A percentile compares a stretch with the other conserved stretches of the same genome.
These are phyloP conservation scores for Fregata magnificens DNA, from an alignment of 2,113 vertebrate species.

Conservation along the genomic window DNA sequence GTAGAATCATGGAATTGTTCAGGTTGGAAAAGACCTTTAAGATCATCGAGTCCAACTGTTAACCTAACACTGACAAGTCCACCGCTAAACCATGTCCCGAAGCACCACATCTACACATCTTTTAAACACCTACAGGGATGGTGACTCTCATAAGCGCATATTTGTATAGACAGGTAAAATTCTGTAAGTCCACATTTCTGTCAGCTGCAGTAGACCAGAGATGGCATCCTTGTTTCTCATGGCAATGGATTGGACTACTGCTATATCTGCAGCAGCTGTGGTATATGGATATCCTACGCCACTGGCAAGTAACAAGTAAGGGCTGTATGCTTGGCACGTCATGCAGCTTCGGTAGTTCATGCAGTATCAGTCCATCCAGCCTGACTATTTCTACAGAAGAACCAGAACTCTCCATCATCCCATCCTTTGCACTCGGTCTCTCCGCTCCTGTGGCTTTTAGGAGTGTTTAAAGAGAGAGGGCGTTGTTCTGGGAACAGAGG, in stretches of 20 bases:
- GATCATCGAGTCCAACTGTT: too few relatives aligned
- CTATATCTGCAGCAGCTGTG: neutral
- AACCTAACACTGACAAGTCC: too few relatives aligned
- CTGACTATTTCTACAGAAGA: neutral
- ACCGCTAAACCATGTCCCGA: too few relatives aligned
- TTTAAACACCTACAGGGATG: too few relatives aligned
- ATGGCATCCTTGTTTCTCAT: neutral
- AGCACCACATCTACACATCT: too few relatives aligned
- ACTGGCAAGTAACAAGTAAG: neutral
- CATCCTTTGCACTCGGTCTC: neutral
- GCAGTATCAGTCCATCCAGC: neutral
- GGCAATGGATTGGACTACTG: neutral
- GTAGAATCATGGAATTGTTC: neutral
- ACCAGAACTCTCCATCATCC: neutral
- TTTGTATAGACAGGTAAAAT: neutral
- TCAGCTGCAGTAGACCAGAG: neutral
- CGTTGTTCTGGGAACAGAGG: neutral
- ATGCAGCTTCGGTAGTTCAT: too few relatives aligned
- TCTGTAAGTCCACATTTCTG: neutral
- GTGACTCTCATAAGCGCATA: neutral
- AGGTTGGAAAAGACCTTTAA: too few relatives aligned
- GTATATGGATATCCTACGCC: too few relatives aligned
- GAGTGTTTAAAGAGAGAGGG: neutral
- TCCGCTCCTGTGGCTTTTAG: neutral
- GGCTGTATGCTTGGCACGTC: neutral